A percentile compares a stretch with the other conserved stretches of the same genome.
These are phyloP conservation scores for Hippocampus mohnikei DNA, from an alignment of 2,113 vertebrate genomes.

Conservation along the genomic window DNA sequence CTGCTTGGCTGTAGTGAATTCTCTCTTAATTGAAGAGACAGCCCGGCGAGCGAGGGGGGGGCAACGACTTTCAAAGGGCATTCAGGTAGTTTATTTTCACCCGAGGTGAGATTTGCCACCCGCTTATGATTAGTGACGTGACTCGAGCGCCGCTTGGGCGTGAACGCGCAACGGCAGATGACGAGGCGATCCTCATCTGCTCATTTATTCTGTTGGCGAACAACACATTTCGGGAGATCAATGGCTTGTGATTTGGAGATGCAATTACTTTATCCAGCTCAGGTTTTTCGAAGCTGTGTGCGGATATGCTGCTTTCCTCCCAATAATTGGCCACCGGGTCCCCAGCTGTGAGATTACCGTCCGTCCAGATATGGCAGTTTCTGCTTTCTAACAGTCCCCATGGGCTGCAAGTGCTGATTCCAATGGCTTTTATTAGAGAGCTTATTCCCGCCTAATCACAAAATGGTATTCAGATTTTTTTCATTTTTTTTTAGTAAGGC, in stretches of 20 bases:
- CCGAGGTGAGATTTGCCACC: slow-evolving; percentile 53
- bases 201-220: slow-evolving; percentile 36
- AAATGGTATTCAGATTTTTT: slow-evolving; percentile 54
- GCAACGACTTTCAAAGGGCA: slow-evolving; percentile 50
- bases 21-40: slow-evolving; percentile 55
- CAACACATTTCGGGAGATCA: slow-evolving; percentile 26
- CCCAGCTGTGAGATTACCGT: slow-evolving; percentile 56
- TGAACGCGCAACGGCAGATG: slow-evolving; percentile 6
- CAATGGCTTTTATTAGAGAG: slow-evolving; percentile 44
- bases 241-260: slow-evolving; percentile 38
- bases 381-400: slow-evolving; percentile 47
- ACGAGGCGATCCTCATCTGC: slow-evolving; percentile 16
- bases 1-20: slow-evolving; percentile 35
- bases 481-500: slow-evolving; percentile 45
- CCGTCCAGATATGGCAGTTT: slow-evolving; percentile 64
- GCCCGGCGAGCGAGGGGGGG: slow-evolving; percentile 42
- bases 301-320: slow-evolving; percentile 40
- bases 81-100: slow-evolving; percentile 56
- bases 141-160: slow-evolving; percentile 11
- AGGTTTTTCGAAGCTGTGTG: slow-evolving; percentile 27
- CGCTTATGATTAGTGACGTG: slow-evolving; percentile 37
- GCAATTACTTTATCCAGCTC: slow-evolving; percentile 45
- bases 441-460: slow-evolving; percentile 64
- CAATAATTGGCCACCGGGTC: slow-evolving; percentile 42
- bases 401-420: slow-evolving; percentile 62